These are phyloP conservation scores for Heliconius sara DNA, from an alignment of 2,888 invertebrate species.

Conservation along the genomic window DNA sequence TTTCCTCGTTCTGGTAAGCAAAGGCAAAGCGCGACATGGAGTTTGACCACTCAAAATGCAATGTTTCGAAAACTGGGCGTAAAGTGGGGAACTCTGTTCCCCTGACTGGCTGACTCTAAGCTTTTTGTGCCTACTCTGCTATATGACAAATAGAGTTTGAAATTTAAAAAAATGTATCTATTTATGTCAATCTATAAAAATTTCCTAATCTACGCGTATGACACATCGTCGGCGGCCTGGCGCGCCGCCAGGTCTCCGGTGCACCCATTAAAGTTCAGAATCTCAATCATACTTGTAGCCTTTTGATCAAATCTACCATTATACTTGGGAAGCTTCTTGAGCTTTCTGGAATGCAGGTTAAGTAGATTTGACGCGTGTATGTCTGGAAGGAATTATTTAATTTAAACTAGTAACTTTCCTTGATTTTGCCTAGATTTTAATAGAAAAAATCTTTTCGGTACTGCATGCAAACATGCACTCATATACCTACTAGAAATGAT, in stretches of 20 bases:
- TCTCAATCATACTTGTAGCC: constrained; percentile 36
- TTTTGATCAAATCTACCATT: constrained; percentile 36
- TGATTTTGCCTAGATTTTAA: not conserved
- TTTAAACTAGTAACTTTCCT: not conserved
- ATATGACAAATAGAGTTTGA: not conserved
- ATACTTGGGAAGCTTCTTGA: constrained; percentile 33
- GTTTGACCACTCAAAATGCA: not conserved
- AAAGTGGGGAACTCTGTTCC: too few species aligned
- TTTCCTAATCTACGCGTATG: constrained; percentile 31
- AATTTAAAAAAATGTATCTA: not conserved
- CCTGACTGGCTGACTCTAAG: not conserved
- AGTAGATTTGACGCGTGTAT: constrained; percentile 15
- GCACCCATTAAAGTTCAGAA: constrained; percentile 42
- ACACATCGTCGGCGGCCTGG: constrained; percentile 43
- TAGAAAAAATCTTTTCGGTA: not conserved
- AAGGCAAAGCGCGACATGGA: not conserved
- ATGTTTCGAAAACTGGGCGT: not conserved
- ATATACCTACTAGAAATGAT: not conserved
- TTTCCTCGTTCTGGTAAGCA: not conserved
- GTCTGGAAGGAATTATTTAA: constrained; percentile 9
- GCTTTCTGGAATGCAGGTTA: constrained; percentile 37
- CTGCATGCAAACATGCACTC: not conserved
- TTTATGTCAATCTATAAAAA: constrained; percentile 3
- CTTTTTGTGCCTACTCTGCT: not conserved
- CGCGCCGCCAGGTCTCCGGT: constrained; percentile 48